Base-by-base conservation (phyloP, 2,113 vertebrate genomes). In the Thalassoma bifasciatum region DNA sequence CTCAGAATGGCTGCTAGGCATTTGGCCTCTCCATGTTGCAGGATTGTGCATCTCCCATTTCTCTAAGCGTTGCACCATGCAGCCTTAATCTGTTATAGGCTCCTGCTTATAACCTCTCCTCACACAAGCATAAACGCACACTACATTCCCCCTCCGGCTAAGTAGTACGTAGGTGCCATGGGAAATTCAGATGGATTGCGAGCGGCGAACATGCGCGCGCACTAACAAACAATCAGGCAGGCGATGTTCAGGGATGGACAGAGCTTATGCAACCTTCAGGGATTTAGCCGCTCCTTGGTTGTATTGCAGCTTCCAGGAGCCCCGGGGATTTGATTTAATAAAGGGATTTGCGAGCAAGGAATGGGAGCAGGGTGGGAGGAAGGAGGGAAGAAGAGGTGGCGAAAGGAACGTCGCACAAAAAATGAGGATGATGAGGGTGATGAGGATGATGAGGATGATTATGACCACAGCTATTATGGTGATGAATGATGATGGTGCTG, bases 281-380 rank as follows among this genome's bases (percentile, higher is more conserved):
- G 79, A 54, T 85, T 89, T 83, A 85, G 71, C 49, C 13, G 44
- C 73, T 85, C 76, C 69, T 77, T 68, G 85, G 84, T 82, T 70
- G 77, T 77, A 83, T 54, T 82, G 79, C 62, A 72, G 85, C 75
- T 82, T 85, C 50, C 50, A 50, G 75, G 61, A 70, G 69, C 66
- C 34, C 34, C 38, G 13, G 74, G 87, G 85, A 90, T 85, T 90
- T 86, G 74, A 90, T 90, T 86, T 87, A 88, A 88, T 90, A 89
- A 91, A 89, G 65, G 81, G 88, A 88, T 87, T 82, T 89, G 74
- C 59, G 77, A 73, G 64, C 51, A 51, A 59, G 65, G 66, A 73
- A 69, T n/a, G 36, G 63, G 64, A 69, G 50, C n/a, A 21, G 5
- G 60, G 42, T 24, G 66, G 54, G 51, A 66, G 71, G 66, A 66